Conservation (phyloP, 1,140 invertebrate species). For the Calycopis cecrops region DNA sequence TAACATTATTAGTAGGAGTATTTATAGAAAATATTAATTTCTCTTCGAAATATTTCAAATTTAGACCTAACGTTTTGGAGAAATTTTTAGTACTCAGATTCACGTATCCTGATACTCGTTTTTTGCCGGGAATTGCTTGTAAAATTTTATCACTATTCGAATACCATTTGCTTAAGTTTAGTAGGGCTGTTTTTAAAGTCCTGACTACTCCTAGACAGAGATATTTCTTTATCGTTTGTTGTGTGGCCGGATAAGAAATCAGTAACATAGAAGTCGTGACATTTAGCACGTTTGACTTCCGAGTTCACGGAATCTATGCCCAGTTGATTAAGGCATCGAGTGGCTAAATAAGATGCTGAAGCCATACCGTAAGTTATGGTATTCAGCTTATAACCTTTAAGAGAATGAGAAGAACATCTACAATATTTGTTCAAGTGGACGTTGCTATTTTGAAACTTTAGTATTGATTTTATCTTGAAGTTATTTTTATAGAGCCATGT, state of each 20-base stretch:
- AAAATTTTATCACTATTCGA: constrained; percentile 9
- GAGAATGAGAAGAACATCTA: constrained; percentile 13
- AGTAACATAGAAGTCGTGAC: constrained; percentile 13
- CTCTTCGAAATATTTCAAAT: constrained; percentile 17
- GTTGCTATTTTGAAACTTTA: constrained; percentile 4
- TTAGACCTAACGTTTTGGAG: not conserved
- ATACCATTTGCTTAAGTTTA: constrained; percentile 13
- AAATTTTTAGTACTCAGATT: not conserved
- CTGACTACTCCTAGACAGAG: constrained; percentile 28
- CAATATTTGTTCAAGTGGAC: constrained; percentile 10
- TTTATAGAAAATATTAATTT: constrained; percentile 12
- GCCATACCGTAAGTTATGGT: constrained; percentile 17
- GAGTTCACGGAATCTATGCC: constrained; percentile 5
- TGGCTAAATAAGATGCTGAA: constrained; percentile 19
- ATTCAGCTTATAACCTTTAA: constrained; percentile 16
- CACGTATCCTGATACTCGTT: not conserved
- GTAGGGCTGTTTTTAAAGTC: constrained; percentile 31
- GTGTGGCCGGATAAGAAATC: constrained; percentile 10
- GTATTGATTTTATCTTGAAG: too few relatives aligned
- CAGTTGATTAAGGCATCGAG: constrained; percentile 13
- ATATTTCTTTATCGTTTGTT: not conserved
- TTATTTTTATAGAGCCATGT: too few relatives aligned
- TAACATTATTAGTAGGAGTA: not conserved
- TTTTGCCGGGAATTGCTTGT: not conserved
- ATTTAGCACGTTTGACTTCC: constrained; percentile 4